Evolutionary conservation across 92 coral and sea anemone genomes (phyloP).

Genomic region (Parazoanthus darwini): DNA sequence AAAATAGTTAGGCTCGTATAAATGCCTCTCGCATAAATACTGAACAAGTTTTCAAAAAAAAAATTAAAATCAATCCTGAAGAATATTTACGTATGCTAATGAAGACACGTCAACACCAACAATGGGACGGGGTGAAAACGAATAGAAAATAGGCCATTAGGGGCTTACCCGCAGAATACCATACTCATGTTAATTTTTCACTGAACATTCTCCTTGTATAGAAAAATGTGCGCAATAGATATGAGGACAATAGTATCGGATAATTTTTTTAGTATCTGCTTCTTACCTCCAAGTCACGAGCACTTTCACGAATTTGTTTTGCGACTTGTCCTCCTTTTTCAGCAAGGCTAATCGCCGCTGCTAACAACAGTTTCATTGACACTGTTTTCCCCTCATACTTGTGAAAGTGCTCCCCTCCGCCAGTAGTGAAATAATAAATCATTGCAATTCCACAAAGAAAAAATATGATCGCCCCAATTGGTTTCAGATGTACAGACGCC

Average conservation of each 20-base stretch:
- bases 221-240: too few species aligned
- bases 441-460: constrained; percentile 34
- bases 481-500: constrained; percentile 33
- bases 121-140: too few species aligned
- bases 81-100: too few species aligned
- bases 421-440: constrained; percentile 40
- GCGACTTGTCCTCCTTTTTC: constrained; percentile 34
- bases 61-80: too few species aligned
- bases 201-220: too few species aligned
- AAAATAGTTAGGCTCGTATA: too few species aligned
- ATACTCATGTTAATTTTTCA: background rate
- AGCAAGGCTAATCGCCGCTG: constrained; percentile 41
- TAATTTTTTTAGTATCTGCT: background rate
- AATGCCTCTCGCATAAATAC: too few species aligned
- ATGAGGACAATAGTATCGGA: too few species aligned
- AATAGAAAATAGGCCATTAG: too few species aligned
- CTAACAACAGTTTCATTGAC: constrained; percentile 23
- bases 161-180: background rate
- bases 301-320: constrained; percentile 23
- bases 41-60: too few species aligned
- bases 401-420: constrained; percentile 36
- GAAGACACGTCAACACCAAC: background rate
- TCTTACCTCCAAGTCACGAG: constrained; percentile 33
- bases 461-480: constrained; percentile 27
- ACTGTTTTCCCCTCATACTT: constrained; percentile 39